Conservation (phyloP, 2,888 invertebrate genomes). For the Nomada goodeniana region DNA sequence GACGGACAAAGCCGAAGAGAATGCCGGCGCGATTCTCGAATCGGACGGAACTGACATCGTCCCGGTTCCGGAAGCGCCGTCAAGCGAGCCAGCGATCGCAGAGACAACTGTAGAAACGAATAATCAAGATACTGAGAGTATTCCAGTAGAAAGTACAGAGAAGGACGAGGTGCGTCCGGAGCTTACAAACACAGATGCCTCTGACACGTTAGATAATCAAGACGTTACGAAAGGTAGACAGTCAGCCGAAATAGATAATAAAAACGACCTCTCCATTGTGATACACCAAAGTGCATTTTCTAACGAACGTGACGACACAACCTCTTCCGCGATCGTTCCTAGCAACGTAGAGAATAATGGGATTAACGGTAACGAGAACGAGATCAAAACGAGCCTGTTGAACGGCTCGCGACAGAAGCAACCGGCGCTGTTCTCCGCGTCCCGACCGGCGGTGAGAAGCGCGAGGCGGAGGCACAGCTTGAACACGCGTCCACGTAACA, state of each 20-base stretch:
- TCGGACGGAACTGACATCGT: slow-evolving; percentile 67
- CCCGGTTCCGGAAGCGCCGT: slow-evolving; percentile 80
- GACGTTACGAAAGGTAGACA: neutral
- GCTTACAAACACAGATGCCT: neutral
- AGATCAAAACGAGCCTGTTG: slow-evolving; percentile 36
- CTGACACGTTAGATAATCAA: neutral
- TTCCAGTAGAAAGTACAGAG: slow-evolving; percentile 1
- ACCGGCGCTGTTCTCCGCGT: slow-evolving; percentile 47
- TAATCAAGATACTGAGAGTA: slow-evolving; percentile 2
- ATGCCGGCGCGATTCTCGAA: neutral
- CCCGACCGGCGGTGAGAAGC: slow-evolving; percentile 31
- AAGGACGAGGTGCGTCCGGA: neutral
- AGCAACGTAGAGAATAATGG: slow-evolving; percentile 24
- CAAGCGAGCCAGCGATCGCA: slow-evolving; percentile 68
- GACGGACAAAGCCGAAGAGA: slow-evolving; percentile 23
- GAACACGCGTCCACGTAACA: slow-evolving; percentile 47
- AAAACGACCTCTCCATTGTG: slow-evolving; percentile 42
- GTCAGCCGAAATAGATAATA: slow-evolving; percentile 6
- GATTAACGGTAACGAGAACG: slow-evolving; percentile 29
- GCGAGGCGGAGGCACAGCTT: slow-evolving; percentile 51
- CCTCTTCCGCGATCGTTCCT: slow-evolving; percentile 31
- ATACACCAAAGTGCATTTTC: slow-evolving; percentile 68
- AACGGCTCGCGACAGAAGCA: slow-evolving; percentile 53
- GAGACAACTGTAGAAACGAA: slow-evolving; percentile 63
- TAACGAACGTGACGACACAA: slow-evolving; percentile 62